Conservation (phyloP, 2,797 vertebrate genomes). For the Lepus oiostolus region DNA sequence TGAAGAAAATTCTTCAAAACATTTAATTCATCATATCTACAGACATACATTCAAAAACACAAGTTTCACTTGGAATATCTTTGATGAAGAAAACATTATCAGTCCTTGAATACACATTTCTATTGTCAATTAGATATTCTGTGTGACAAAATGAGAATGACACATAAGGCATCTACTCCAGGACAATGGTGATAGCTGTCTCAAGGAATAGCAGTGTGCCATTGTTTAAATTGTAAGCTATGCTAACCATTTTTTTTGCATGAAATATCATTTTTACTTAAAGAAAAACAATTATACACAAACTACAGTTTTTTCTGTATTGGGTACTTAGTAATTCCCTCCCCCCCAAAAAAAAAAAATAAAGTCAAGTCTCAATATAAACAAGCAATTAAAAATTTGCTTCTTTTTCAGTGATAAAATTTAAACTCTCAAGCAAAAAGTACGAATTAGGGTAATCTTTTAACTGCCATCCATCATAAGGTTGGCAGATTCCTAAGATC, state of each 20-base stretch:
- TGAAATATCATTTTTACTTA: not conserved
- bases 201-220: not conserved
- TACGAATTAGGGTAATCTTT: conserved; percentile 3
- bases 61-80: not conserved
- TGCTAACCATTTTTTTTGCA: not conserved
- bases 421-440: not conserved
- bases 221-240: not conserved
- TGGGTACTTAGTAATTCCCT: not conserved
- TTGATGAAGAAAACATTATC: not conserved
- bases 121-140: not conserved
- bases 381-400: not conserved
- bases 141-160: not conserved
- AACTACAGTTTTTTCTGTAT: not conserved
- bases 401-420: not conserved
- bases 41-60: not conserved
- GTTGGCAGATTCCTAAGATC: not conserved
- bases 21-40: not conserved
- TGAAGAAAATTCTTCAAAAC: not conserved
- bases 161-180: not conserved
- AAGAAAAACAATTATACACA: not conserved
- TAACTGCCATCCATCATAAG: not conserved
- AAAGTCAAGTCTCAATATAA: not conserved
- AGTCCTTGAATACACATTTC: not conserved
- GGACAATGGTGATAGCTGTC: no score
- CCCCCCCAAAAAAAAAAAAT: not conserved